phyloP scores from a whole-genome alignment of 2,888 invertebrate genomes.

The Agriopis marginaria region DNA sequence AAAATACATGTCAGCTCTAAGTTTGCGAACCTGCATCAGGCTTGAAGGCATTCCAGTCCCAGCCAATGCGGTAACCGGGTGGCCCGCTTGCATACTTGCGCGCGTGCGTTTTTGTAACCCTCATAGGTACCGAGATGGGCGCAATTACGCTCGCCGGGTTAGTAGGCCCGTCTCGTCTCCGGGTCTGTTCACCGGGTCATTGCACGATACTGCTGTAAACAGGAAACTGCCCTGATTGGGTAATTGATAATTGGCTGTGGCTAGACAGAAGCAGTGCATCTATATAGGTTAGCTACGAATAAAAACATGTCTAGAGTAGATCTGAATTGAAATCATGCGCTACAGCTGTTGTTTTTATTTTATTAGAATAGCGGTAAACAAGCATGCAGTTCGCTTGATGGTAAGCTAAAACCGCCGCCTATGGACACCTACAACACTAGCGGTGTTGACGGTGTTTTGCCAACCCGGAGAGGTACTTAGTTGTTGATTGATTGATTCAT shows the following conservation, averaged over 20 bases:
- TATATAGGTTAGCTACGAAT: no score
- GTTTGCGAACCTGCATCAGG: slow-evolving; percentile 39
- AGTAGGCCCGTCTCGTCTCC: slow-evolving; percentile 29
- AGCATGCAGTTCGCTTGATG: no score
- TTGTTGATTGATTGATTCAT: no score
- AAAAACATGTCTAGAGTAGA: no score
- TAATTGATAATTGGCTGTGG: background rate
- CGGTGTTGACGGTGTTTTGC: no score
- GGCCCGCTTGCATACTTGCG: slow-evolving; percentile 77
- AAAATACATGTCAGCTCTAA: background rate
- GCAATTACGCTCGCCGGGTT: slow-evolving; percentile 57
- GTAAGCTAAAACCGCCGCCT: no score
- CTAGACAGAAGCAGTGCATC: no score
- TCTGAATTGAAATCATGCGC: no score
- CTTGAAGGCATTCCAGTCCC: slow-evolving; percentile 68
- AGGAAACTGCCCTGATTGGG: background rate
- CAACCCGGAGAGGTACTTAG: no score
- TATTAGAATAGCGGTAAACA: no score
- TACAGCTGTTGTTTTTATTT: no score
- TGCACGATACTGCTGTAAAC: slow-evolving; percentile 4
- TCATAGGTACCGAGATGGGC: slow-evolving; percentile 50
- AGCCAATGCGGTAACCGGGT: slow-evolving; percentile 74
- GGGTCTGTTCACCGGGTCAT: slow-evolving; percentile 18
- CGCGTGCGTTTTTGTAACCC: slow-evolving; percentile 38
- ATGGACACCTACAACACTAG: no score